Evolutionary conservation across 2,888 invertebrate species (phyloP).

Genomic region (Drosophila basisetae): DNA sequence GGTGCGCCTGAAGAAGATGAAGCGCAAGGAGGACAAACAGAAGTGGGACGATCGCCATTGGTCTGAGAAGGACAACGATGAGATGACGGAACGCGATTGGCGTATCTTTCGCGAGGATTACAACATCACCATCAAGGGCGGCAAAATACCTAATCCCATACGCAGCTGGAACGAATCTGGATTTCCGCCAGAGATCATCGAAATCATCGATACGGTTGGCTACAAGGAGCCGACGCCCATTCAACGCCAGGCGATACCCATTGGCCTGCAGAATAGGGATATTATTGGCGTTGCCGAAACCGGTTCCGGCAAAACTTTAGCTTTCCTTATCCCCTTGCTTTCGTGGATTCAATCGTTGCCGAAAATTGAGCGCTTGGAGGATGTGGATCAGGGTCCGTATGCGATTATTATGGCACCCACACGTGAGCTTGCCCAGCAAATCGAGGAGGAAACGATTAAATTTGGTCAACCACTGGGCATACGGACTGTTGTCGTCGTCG

Average conservation of each 20-base stretch:
- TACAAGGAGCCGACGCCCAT: constrained; percentile 99
- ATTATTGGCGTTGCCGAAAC: constrained; percentile 99
- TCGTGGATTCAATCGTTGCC: constrained; percentile 99
- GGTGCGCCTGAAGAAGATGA: constrained; percentile 95
- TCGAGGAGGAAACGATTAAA: constrained; percentile 99
- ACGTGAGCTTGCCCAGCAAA: constrained; percentile 99
- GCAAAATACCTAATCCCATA: constrained; percentile 98
- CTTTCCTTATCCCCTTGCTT: constrained; percentile 98
- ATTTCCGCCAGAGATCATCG: constrained; percentile 95
- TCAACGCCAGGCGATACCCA: constrained; percentile 99
- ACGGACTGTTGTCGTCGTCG: constrained; percentile 98
- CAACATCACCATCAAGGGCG: constrained; percentile 99
- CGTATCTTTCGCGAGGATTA: constrained; percentile 99
- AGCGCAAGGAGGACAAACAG: constrained; percentile 98
- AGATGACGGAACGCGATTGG: constrained; percentile 99
- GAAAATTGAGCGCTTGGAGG: constrained; percentile 96
- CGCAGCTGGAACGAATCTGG: constrained; percentile 97
- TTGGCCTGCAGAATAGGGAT: constrained; percentile 96
- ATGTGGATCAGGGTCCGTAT: constrained; percentile 98
- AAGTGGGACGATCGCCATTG: constrained; percentile 99
- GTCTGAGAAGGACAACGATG: constrained; percentile 96
- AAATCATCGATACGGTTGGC: constrained; percentile 97
- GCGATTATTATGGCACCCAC: constrained; percentile 99
- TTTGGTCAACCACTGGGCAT: constrained; percentile 97
- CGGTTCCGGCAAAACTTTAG: constrained; percentile 99